phyloP scores from a whole-genome alignment of 1,140 invertebrate species.

The Gonatopus flavifemur region DNA sequence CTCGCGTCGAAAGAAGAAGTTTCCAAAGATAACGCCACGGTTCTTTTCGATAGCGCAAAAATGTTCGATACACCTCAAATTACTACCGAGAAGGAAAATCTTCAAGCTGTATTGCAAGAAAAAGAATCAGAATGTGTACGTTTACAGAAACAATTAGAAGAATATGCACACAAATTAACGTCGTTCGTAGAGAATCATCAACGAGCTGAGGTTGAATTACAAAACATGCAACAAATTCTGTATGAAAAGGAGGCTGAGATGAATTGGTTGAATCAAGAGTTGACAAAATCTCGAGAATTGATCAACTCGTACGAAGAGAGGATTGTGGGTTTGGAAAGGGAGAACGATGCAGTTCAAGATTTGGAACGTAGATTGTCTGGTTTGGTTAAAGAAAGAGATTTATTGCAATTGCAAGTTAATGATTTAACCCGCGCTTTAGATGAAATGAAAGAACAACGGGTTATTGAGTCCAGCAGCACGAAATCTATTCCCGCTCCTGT shows the following conservation, averaged over 20 bases:
- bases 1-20: no score
- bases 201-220: constrained; percentile 13
- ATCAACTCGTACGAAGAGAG: constrained; percentile 20
- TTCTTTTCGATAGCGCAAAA: no score
- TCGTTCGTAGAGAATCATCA: no score
- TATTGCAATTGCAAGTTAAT: constrained; percentile 36
- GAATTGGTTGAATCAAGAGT: constrained; percentile 17
- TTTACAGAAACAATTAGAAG: no score
- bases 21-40: no score
- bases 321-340: no score
- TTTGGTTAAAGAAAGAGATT: constrained; percentile 22
- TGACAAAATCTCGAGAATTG: constrained; percentile 25
- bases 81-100: no score
- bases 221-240: constrained; percentile 4
- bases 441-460: constrained; percentile 11
- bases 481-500: constrained; percentile 1
- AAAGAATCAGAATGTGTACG: no score
- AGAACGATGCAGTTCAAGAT: constrained; percentile 23
- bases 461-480: constrained; percentile 13
- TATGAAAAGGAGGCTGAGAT: constrained; percentile 12
- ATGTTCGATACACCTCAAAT: no score
- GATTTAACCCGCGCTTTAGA: constrained; percentile 26
- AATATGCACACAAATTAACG: no score
- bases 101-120: no score
- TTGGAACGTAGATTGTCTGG: constrained; percentile 21